Base-by-base conservation (phyloP, 2,113 vertebrate species). In the Pseudorectes ferrugineus region DNA sequence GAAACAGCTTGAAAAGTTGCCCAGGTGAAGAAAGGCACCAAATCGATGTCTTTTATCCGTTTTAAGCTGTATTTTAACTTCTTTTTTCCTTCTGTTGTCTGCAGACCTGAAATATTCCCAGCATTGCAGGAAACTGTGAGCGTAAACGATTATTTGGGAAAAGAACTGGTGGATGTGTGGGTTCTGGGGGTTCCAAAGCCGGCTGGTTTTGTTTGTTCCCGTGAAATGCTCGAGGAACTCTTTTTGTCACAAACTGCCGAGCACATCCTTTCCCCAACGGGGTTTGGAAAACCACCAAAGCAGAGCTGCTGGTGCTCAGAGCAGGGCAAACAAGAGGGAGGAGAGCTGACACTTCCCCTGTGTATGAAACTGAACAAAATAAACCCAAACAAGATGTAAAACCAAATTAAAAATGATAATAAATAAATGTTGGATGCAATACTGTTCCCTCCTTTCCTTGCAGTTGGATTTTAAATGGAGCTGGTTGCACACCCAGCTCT, bases 251-350 rank as follows among this genome's bases (percentile, higher is more conserved):
- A 70, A 93, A 70, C 36, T 48, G 76, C 75, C 8, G 1, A 80
- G 76, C 0, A 0, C 67, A 40, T 86, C 94, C 62, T 89, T 86
- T 86, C 66, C 61, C 48, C 10, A 7, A 0, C 0, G 2, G 80
- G 12, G 14, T 48, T 87, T 93, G 92, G 77, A 87, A 89, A 91
- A 36, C 11, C 77, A 57, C 38, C 81, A 85, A 57, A 52, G 51
- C 3, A 3, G 80, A 89, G 88, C 67, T 74, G 88, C 54, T 1
- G 58, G 12, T n/a, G 58, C 80, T 81, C 14, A 4, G 68, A 45
- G 62, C 20, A 82, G 29, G 45, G 28, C 54, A 72, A 83, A 80
- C 21, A 9, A 40, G 58, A 40, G 22, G 52, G 43, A 66, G 23
- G 57, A 77, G 68, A 78, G 42, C 29, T 68, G 62, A 20, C 31